Conservation (phyloP, 1,140 invertebrate species). For the Habropoda laboriosa region DNA sequence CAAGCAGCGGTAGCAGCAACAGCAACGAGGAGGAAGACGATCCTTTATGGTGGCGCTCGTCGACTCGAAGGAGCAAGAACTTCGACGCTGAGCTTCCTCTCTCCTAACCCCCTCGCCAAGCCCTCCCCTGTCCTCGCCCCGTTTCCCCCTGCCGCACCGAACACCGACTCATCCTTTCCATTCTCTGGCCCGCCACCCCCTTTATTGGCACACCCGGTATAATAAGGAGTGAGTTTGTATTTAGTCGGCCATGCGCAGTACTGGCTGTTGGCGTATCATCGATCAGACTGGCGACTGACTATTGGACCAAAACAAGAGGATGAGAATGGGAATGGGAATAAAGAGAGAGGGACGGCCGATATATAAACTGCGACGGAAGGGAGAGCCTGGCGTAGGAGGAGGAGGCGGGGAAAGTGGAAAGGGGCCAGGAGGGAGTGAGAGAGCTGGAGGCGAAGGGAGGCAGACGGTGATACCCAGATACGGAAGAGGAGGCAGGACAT, state of each 20-base stretch:
- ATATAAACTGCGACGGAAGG: conserved; percentile 52
- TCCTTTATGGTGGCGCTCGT: conserved; percentile 60
- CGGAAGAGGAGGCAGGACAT: conserved; percentile 11
- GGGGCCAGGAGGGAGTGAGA: conserved; percentile 16
- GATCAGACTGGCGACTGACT: conserved; percentile 79
- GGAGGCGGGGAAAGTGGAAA: conserved; percentile 30
- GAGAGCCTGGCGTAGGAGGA: too few species aligned
- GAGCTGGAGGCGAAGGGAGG: conserved; percentile 26
- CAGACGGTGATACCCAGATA: conserved; percentile 23
- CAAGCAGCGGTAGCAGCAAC: conserved; percentile 54
- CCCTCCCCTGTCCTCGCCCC: conserved; percentile 33
- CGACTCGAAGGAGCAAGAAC: conserved; percentile 54
- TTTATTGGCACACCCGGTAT: conserved; percentile 79
- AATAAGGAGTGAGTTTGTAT: conserved; percentile 79
- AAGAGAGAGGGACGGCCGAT: conserved; percentile 56
- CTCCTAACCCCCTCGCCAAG: conserved; percentile 15
- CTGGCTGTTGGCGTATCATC: conserved; percentile 79
- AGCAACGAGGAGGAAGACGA: conserved; percentile 47
- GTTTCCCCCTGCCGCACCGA: conserved; percentile 64
- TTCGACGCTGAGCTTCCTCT: conserved; percentile 37
- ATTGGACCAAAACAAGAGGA: conserved; percentile 81
- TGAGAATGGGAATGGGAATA: conserved; percentile 71
- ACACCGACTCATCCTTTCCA: conserved; percentile 15
- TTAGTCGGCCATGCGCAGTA: conserved; percentile 80
- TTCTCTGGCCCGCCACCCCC: conserved; percentile 53